Evolutionary conservation across 2,797 vertebrate genomes (phyloP).

Genomic region (Momotus momota): DNA sequence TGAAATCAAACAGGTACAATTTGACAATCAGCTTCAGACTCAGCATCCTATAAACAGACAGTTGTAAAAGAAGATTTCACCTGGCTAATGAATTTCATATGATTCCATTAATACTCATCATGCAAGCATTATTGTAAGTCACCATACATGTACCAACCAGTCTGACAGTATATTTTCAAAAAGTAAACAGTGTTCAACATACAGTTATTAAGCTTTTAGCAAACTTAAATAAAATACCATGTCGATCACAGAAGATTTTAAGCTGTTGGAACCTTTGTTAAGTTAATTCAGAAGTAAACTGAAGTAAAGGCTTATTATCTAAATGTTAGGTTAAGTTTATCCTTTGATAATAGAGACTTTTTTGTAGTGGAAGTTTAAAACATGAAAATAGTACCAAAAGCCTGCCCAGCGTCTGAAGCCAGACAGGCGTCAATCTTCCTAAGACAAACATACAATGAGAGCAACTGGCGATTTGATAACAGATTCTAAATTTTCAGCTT

Average conservation of each 20-base stretch:
- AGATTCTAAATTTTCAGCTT: neutral
- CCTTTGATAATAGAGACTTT: neutral
- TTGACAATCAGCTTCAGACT: neutral
- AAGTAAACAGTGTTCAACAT: neutral
- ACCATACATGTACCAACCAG: neutral
- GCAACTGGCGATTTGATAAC: neutral
- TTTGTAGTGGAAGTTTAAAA: neutral
- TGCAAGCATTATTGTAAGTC: neutral
- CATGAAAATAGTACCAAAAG: neutral
- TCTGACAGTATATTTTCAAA: neutral
- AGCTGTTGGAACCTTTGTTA: neutral
- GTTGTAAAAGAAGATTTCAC: neutral
- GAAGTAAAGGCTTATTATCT: neutral
- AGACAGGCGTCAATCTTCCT: neutral
- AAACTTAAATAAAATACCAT: neutral
- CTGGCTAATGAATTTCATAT: neutral
- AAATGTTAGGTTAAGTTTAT: neutral
- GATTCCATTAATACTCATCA: neutral
- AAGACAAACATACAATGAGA: neutral
- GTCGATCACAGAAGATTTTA: neutral
- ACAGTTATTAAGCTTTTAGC: neutral
- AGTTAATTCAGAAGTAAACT: neutral
- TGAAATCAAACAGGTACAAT: neutral
- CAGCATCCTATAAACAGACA: neutral
- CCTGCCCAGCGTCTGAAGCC: neutral